Conservation (phyloP, 2,888 invertebrate species). For the Horisme vitalbata region DNA sequence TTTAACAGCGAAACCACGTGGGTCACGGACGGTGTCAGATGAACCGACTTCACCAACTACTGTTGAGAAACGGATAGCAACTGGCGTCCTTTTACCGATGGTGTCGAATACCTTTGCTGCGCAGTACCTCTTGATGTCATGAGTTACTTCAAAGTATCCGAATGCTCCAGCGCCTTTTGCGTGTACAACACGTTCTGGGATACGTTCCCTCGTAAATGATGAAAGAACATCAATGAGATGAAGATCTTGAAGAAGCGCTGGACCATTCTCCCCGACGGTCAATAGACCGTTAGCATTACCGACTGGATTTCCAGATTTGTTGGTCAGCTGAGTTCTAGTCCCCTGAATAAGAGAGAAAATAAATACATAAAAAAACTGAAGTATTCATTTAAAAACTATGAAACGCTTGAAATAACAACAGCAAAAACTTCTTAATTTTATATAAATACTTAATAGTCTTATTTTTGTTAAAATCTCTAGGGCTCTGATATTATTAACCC, state of each 20-base stretch:
- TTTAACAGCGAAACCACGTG: constrained; percentile 96
- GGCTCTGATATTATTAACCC: no score
- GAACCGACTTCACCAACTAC: constrained; percentile 96
- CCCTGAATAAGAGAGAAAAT: constrained; percentile 3
- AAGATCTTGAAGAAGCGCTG: constrained; percentile 93
- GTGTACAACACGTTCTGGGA: constrained; percentile 97
- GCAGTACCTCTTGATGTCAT: constrained; percentile 91
- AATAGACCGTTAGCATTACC: constrained; percentile 88
- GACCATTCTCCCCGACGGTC: constrained; percentile 94
- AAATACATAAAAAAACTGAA: no score
- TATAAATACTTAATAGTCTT: no score
- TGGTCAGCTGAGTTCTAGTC: constrained; percentile 83
- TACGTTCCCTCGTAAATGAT: constrained; percentile 95
- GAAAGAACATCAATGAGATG: constrained; percentile 90
- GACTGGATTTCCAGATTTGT: constrained; percentile 92
- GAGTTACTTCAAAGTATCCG: constrained; percentile 93
- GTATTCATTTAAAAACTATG: no score
- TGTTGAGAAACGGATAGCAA: constrained; percentile 91
- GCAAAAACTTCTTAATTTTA: no score
- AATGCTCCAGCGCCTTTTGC: constrained; percentile 97
- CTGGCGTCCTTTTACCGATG: constrained; percentile 90
- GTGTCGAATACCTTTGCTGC: constrained; percentile 90
- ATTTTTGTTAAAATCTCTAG: no score
- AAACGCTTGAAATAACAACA: no score
- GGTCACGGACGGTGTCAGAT: constrained; percentile 95